Evolutionary conservation across 1,140 invertebrate genomes (phyloP).

Genomic region (Delia radicum): DNA sequence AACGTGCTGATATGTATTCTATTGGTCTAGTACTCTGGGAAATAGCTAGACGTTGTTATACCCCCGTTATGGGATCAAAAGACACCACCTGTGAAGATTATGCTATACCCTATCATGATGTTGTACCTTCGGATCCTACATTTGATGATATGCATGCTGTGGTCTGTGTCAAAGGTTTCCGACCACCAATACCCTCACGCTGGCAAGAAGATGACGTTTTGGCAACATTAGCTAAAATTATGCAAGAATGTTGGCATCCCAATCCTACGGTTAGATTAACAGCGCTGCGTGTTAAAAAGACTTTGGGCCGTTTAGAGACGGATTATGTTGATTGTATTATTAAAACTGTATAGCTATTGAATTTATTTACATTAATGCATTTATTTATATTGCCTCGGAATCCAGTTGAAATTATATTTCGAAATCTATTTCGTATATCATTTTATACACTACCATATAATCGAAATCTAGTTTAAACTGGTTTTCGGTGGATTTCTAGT

Average conservation of each 20-base stretch:
- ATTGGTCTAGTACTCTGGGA: slow-evolving; percentile 93
- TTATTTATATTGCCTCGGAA: no score
- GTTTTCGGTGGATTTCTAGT: no score
- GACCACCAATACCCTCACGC: slow-evolving; percentile 74
- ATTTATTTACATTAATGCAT: no score
- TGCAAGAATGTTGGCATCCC: slow-evolving; percentile 91
- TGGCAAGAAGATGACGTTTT: slow-evolving; percentile 76
- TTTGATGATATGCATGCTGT: slow-evolving; percentile 93
- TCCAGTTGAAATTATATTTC: no score
- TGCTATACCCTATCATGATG: slow-evolving; percentile 84
- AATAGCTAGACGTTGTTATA: slow-evolving; percentile 73
- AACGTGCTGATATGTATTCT: slow-evolving; percentile 94
- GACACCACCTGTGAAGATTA: slow-evolving; percentile 74
- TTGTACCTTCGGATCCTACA: slow-evolving; percentile 82
- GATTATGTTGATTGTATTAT: slow-evolving; percentile 49
- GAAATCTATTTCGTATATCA: no score
- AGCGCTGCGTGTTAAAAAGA: slow-evolving; percentile 91
- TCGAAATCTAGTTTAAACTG: no score
- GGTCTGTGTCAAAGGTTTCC: slow-evolving; percentile 75
- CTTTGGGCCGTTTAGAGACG: slow-evolving; percentile 68
- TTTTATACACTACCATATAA: no score
- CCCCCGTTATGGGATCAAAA: slow-evolving; percentile 61
- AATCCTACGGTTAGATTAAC: slow-evolving; percentile 87
- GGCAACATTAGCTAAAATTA: slow-evolving; percentile 72
- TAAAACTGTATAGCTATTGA: slow-evolving; percentile 52